These are phyloP conservation scores for Sebastes trivittatus DNA, from an alignment of 2,797 vertebrate genomes.

Conservation along the genomic window DNA sequence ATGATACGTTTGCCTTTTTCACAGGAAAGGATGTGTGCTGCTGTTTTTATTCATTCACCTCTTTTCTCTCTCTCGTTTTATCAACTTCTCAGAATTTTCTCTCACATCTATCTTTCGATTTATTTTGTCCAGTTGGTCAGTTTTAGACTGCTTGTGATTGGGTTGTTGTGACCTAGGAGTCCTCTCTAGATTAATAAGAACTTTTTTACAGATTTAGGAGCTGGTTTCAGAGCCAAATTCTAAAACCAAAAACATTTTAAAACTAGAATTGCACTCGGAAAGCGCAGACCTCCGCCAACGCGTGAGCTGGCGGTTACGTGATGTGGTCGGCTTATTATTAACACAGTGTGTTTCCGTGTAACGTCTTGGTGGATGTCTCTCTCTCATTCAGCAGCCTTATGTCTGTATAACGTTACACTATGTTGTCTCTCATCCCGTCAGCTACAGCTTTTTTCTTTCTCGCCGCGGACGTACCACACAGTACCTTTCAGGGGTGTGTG, in stretches of 20 bases:
- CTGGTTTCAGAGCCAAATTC: background rate
- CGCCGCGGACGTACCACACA: background rate
- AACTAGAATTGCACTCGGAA: no score
- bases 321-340: no score
- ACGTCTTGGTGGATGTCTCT: no score
- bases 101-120: background rate
- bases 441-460: no score
- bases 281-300: no score
- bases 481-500: background rate
- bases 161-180: background rate
- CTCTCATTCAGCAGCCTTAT: no score
- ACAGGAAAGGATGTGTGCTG: conserved; percentile 17
- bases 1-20: conserved; percentile 52
- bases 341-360: no score
- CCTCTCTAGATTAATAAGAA: background rate
- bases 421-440: no score
- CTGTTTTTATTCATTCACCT: background rate
- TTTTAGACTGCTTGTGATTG: background rate
- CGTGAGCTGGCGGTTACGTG: no score
- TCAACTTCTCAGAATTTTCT: background rate
- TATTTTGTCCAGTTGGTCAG: background rate
- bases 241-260: background rate
- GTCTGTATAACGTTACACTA: no score
- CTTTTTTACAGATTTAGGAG: background rate
- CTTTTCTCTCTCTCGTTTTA: conserved; percentile 6